Evolutionary conservation across 2,113 vertebrate genomes (phyloP).

Genomic region (Nettapus auritus): DNA sequence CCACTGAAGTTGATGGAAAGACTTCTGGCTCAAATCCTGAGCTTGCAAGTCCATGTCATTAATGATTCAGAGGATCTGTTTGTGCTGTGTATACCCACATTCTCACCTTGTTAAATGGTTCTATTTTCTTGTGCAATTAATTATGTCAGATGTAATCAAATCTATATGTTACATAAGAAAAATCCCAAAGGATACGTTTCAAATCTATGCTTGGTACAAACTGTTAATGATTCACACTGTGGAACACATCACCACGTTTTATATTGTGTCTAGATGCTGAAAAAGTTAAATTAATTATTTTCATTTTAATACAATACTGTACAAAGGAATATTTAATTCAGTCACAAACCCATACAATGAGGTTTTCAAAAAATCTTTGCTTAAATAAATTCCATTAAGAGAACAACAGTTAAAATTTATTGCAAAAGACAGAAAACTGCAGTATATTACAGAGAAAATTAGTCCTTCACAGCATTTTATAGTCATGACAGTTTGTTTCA

Average conservation of each 20-base stretch:
- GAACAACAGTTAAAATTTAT: background rate
- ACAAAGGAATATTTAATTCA: background rate
- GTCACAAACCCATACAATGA: background rate
- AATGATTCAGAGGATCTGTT: background rate
- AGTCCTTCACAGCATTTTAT: background rate
- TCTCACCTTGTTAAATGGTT: background rate
- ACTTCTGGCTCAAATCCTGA: background rate
- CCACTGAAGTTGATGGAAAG: background rate
- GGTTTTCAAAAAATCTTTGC: background rate
- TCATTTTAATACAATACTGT: background rate
- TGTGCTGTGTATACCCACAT: background rate
- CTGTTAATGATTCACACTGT: background rate
- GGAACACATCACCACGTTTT: background rate
- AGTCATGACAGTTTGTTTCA: background rate
- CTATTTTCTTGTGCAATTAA: background rate
- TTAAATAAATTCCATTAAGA: background rate
- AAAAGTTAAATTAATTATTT: background rate
- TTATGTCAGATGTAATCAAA: background rate
- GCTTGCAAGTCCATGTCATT: background rate
- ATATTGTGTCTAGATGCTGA: background rate
- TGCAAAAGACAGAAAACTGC: background rate
- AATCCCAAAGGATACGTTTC: background rate
- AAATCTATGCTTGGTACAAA: background rate
- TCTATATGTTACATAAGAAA: background rate
- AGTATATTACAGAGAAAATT: background rate